Conservation (phyloP, 2,888 invertebrate genomes). For the Macropis europaea region DNA sequence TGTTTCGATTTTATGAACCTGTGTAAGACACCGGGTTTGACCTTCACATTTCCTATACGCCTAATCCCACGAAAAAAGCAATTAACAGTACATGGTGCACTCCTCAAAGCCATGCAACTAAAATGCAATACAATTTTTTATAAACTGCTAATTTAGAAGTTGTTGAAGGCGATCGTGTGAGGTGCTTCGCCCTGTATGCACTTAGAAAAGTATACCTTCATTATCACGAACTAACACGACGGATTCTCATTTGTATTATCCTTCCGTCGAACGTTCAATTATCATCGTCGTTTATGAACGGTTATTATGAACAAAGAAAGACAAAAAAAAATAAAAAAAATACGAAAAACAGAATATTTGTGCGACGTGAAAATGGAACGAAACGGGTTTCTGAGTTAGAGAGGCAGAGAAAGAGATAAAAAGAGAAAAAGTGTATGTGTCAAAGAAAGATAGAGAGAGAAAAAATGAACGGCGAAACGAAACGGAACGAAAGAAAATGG, state of each 20-base stretch:
- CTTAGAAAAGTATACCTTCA: conserved; percentile 23
- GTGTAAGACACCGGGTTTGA: no score
- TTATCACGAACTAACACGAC: conserved; percentile 13
- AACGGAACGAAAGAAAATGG: not conserved
- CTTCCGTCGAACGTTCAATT: conserved; percentile 12
- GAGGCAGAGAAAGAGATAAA: not conserved
- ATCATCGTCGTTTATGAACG: not conserved
- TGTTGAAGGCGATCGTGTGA: no score
- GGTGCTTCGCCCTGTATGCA: not conserved
- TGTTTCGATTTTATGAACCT: no score
- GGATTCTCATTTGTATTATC: conserved; percentile 19
- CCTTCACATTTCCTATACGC: no score
- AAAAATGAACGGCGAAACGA: not conserved
- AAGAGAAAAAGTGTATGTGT: not conserved
- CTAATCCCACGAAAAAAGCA: no score
- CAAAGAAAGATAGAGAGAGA: not conserved
- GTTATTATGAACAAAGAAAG: not conserved
- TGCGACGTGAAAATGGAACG: conserved; percentile 8
- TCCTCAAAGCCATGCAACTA: no score
- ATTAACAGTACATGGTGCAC: no score
- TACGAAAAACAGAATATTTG: not conserved
- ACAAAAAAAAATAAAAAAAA: not conserved
- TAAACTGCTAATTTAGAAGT: no score
- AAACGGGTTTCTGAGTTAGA: not conserved
- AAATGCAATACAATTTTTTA: no score